phyloP scores from a whole-genome alignment of 2,113 vertebrate genomes.

The Nerophis ophidion region DNA sequence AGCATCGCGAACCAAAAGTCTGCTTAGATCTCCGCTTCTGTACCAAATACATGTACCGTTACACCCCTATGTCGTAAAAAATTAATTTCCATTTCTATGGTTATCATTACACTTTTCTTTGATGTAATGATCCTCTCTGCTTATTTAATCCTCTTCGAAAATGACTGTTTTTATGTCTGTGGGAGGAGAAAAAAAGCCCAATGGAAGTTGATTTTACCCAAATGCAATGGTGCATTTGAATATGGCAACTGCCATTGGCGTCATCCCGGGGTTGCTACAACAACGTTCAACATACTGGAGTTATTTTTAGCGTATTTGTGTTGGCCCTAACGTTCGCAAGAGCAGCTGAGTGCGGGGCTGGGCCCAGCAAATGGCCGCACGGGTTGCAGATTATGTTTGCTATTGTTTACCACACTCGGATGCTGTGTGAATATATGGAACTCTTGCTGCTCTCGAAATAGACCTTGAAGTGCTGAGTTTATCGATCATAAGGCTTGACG shows the following conservation, averaged over 20 bases:
- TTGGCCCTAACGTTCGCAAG: not conserved
- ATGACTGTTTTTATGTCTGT: no score
- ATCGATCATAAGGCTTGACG: not conserved
- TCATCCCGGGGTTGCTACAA: slow-evolving; percentile 5
- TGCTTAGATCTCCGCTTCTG: no score
- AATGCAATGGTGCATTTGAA: not conserved
- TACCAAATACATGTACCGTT: no score
- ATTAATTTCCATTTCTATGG: no score
- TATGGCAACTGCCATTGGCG: slow-evolving; percentile 1
- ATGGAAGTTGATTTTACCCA: not conserved
- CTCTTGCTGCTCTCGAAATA: slow-evolving; percentile 11
- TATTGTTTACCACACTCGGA: not conserved
- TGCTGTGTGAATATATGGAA: not conserved
- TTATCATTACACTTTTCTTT: no score
- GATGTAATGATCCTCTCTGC: no score
- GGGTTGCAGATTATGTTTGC: not conserved
- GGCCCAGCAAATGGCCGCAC: not conserved
- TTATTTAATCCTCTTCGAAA: no score
- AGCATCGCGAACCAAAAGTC: no score
- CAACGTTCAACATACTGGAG: slow-evolving; percentile 1
- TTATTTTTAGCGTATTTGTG: slow-evolving; percentile 10
- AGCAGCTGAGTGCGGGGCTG: not conserved
- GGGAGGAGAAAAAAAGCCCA: no score
- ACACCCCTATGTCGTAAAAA: no score
- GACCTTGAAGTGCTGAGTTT: slow-evolving; percentile 17